Evolutionary conservation across 1,140 invertebrate genomes (phyloP).

Genomic region (Drosophila sechellia): DNA sequence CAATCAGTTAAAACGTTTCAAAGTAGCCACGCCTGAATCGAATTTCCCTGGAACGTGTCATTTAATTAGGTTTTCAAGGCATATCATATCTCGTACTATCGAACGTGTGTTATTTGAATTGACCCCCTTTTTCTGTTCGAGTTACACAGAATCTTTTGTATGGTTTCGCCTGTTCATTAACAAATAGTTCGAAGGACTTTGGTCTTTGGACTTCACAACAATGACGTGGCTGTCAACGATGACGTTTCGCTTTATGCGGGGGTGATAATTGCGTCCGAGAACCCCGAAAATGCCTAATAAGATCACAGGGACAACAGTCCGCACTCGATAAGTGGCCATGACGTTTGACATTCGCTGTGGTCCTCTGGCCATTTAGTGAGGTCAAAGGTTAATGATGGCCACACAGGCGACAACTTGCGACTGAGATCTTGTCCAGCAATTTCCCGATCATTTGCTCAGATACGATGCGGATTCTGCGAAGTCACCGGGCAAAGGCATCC

Average conservation of each 20-base stretch:
- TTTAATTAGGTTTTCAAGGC: slow-evolving; percentile 40
- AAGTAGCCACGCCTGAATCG: neutral
- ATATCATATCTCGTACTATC: slow-evolving; percentile 28
- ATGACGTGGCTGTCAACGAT: slow-evolving; percentile 74
- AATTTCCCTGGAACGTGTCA: slow-evolving; percentile 42
- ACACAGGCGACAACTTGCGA: slow-evolving; percentile 51
- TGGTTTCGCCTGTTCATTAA: slow-evolving; percentile 73
- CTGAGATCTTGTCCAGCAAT: slow-evolving; percentile 53
- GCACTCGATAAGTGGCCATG: slow-evolving; percentile 70
- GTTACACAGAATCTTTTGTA: slow-evolving; percentile 39
- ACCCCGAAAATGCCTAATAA: slow-evolving; percentile 58
- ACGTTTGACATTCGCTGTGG: slow-evolving; percentile 56
- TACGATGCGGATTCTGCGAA: slow-evolving; percentile 56
- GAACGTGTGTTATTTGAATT: slow-evolving; percentile 44
- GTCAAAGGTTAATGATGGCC: slow-evolving; percentile 51
- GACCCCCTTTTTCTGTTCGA: neutral
- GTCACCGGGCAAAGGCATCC: slow-evolving; percentile 34
- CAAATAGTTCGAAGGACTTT: slow-evolving; percentile 18
- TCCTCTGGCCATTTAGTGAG: slow-evolving; percentile 10
- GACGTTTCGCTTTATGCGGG: slow-evolving; percentile 68
- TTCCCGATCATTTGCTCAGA: slow-evolving; percentile 53
- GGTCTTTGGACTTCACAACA: slow-evolving; percentile 34
- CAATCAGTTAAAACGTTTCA: slow-evolving; percentile 7
- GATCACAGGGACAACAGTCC: slow-evolving; percentile 53
- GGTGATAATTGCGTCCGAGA: slow-evolving; percentile 63